Evolutionary conservation across 1,140 invertebrate genomes (phyloP).

Genomic region (Idris sp.): DNA sequence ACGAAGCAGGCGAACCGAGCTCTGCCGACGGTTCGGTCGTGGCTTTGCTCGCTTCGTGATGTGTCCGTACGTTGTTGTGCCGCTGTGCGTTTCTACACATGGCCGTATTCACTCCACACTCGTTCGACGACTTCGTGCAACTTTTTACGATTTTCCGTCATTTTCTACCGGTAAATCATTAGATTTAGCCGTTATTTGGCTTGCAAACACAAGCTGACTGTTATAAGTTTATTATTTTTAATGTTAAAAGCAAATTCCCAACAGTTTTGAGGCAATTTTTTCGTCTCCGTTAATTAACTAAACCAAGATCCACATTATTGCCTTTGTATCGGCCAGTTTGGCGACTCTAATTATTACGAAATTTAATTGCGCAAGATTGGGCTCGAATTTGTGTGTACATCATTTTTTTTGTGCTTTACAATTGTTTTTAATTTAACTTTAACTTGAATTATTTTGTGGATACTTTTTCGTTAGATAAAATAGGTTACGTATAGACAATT

Average conservation of each 20-base stretch:
- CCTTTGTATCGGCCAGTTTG: too few species aligned
- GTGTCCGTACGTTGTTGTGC: conserved; percentile 65
- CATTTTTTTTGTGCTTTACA: neutral
- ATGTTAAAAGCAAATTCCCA: too few species aligned
- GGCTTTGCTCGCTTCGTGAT: conserved; percentile 73
- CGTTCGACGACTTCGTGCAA: conserved; percentile 67
- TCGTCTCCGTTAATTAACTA: too few species aligned
- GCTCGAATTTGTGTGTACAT: neutral
- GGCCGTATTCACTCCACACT: conserved; percentile 68
- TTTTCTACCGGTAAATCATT: conserved; percentile 72
- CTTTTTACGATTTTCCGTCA: conserved; percentile 64
- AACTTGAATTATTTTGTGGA: too few species aligned
- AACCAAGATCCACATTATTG: too few species aligned
- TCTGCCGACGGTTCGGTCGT: conserved; percentile 72
- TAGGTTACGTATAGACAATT: conserved; percentile 1
- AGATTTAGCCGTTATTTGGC: conserved; percentile 23
- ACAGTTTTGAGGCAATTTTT: too few species aligned
- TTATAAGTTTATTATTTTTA: too few species aligned
- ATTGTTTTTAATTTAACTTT: conserved; percentile 14
- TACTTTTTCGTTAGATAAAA: neutral
- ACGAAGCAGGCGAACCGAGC: conserved; percentile 58
- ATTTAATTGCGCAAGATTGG: conserved; percentile 40
- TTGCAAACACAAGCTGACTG: too few species aligned
- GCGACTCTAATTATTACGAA: conserved; percentile 34
- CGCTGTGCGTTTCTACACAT: conserved; percentile 76